These are phyloP conservation scores for Aplysina aerophoba DNA, from an alignment of 37 sponge, comb jelly and placozoan species.

Conservation along the genomic window DNA sequence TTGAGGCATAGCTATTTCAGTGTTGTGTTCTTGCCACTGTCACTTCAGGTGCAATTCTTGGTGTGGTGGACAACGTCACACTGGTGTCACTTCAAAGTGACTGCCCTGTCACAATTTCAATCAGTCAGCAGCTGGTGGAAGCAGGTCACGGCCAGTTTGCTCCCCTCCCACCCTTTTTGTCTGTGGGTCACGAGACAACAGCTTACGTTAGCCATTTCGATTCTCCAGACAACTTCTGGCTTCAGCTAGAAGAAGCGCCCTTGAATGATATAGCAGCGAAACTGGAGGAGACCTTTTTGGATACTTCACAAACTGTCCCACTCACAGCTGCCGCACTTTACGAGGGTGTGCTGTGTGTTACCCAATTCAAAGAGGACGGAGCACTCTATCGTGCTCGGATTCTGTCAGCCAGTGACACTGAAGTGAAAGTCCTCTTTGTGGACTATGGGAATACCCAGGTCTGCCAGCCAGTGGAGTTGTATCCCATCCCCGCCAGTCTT, in stretches of 20 bases:
- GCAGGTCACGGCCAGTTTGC: constrained; percentile 6
- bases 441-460: constrained; percentile 76
- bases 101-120: background rate
- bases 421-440: constrained; percentile 63
- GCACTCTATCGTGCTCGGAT: constrained; percentile 59
- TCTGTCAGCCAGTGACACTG: background rate
- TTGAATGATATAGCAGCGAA: constrained; percentile 31
- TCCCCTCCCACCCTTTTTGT: constrained; percentile 6
- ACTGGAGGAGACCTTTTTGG: constrained; percentile 8
- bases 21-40: background rate
- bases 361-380: constrained; percentile 42
- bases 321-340: constrained; percentile 23
- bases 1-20: too few species aligned
- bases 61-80: background rate
- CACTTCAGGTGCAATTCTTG: constrained; percentile 2
- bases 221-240: constrained; percentile 63
- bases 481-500: constrained; percentile 30
- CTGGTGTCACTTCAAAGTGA: background rate
- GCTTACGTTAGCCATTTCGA: constrained; percentile 34
- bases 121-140: background rate
- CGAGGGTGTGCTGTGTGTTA: constrained; percentile 62
- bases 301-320: background rate
- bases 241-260: constrained; percentile 29
- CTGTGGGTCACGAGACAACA: background rate
- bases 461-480: constrained; percentile 11